Conservation (phyloP, 2,888 invertebrate species). For the Malthinus flaveolus region DNA sequence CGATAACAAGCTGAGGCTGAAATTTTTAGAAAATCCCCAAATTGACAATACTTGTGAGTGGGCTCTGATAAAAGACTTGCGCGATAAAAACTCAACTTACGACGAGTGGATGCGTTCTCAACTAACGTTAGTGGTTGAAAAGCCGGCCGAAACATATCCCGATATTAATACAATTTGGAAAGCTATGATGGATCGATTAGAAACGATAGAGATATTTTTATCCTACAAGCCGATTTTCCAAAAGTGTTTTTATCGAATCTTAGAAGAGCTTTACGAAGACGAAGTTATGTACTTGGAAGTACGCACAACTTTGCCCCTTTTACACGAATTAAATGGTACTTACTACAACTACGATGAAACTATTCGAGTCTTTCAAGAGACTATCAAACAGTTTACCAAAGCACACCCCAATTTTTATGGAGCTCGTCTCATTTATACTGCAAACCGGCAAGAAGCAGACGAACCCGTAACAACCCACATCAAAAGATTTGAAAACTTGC, state of each 20-base stretch:
- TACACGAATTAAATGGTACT: constrained; percentile 62
- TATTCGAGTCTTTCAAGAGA: constrained; percentile 55
- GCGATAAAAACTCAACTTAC: constrained; percentile 37
- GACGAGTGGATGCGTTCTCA: constrained; percentile 28
- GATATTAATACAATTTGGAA: constrained; percentile 57
- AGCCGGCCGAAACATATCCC: constrained; percentile 44
- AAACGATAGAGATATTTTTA: constrained; percentile 52
- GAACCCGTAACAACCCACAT: constrained; percentile 36
- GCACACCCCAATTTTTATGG: constrained; percentile 63
- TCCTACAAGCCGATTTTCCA: constrained; percentile 61
- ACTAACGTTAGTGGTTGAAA: constrained; percentile 35
- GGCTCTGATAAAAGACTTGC: constrained; percentile 55
- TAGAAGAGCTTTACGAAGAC: constrained; percentile 64
- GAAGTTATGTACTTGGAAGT: constrained; percentile 67
- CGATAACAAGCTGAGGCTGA: constrained; percentile 38
- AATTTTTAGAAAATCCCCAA: constrained; percentile 41
- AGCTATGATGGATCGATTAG: constrained; percentile 56
- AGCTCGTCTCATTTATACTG: constrained; percentile 64
- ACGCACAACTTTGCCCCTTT: constrained; percentile 56
- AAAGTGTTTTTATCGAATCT: constrained; percentile 59
- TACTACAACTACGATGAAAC: constrained; percentile 55
- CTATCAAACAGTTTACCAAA: constrained; percentile 56
- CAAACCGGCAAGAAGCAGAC: constrained; percentile 57
- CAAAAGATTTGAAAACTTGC: neutral
- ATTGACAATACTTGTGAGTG: constrained; percentile 47